Evolutionary conservation across 2,888 invertebrate genomes (phyloP), one percentile per base, ranked within the genome.

Genomic region (Pandemis heparana): DNA sequence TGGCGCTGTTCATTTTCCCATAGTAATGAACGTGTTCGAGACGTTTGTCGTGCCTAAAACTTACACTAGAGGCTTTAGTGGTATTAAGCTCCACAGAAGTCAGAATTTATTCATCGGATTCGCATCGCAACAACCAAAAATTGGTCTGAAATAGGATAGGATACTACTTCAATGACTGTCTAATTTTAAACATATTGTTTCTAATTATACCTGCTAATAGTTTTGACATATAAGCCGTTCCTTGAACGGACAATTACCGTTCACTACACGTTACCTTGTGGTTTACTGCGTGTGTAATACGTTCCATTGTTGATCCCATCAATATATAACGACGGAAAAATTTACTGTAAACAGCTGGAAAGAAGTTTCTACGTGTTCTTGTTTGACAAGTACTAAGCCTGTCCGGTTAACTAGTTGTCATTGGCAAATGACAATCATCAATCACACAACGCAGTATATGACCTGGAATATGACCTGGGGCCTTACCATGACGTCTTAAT

Each of bases 281-380:
- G 62, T 14, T 62, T n/a, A 62, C 62, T 62, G 62, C 62, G 62
- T 39, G n/a, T 62, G 62, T 18, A 8, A 23, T 10, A 41, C 41
- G 16, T 41, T 43, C 43, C 62, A 43, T 62, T 62, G 62, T 62
- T 18, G 23, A 18, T 43, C 38, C 8, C 23, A 43, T 7, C 41
- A 62, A 62, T 10, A 41, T 62, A 41, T 62, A n/a, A 23, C 43
- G 62, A 43, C 62, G 43, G 62, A 56, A 56, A 62, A 43, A 43
- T 62, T 12, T 43, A 18, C 62, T 62, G 62, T 62, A 62, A 62
- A 62, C 62, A 62, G 18, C 6, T 43, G 18, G 23, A 56, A 18
- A 56, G 56, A 48, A 53, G 3, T 18, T 1, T 53, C 16, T 16
- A 56, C 23, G 56, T 10, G 5, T 18, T 53, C 18, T 0, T 53